Evolutionary conservation across 2,113 vertebrate species (phyloP), one percentile per base, ranked within the genome.

Genomic region (Sitta europaea): DNA sequence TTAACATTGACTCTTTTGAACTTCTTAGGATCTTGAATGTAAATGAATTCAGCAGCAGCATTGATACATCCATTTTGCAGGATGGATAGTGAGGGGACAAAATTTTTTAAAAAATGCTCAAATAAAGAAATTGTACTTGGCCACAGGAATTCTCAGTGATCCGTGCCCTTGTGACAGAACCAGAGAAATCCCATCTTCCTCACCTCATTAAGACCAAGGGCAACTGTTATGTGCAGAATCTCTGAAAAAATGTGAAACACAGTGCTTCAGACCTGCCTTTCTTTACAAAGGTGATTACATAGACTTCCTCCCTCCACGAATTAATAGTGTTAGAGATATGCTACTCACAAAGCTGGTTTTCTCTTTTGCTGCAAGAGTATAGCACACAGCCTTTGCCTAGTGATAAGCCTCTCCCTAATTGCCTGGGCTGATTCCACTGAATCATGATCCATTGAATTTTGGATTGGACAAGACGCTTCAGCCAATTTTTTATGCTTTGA

Each of bases 391-490:
- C 38, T 74, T 75, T 91, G n/a, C 38, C 45, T 88, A 47, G 31
- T 72, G 23, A 51, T 54, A 51, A 72, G 79, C 35, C 45, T 93
- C n/a, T 89, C 62, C 31, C 45, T 89, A 94, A 87, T 50, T 94
- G 65, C 38, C 10, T 85, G 70, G 80, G 77, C 40, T 72, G 28
- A 28, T 96, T 96, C 80, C 65, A 57, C 80, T 91, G 31, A n/a
- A n/a, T n/a, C n/a, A n/a, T n/a, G n/a, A n/a, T n/a, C n/a, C n/a
- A 88, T 95, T 88, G 74, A 90, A 66, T 94, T 94, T 90, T 88
- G 70, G 96, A 71, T 90, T 92, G 79, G 76, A 74, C 66, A 87
- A 90, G 90, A 93, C 76, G 77, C 47, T 51, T 43, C 63, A 94
- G 66, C 74, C 93, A 93, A 67, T 94, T 84, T 86, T 91, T 96